These are phyloP conservation scores for Labia minor DNA, from an alignment of 2,888 invertebrate genomes.

Conservation along the genomic window DNA sequence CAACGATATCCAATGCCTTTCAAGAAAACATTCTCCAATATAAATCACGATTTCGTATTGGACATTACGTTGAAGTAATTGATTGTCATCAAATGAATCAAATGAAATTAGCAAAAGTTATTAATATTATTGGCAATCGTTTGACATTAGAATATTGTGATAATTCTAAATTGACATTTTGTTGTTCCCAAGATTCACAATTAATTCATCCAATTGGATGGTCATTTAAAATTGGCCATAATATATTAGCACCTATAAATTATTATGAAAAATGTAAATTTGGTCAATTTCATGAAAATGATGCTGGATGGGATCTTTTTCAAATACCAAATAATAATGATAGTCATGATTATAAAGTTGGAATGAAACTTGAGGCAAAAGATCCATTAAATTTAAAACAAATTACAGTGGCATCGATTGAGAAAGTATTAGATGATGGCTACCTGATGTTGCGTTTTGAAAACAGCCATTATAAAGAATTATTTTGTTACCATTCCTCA, in stretches of 20 bases:
- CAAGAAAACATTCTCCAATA: too few relatives aligned
- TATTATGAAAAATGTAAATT: conserved; percentile 62
- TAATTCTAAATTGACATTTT: too few relatives aligned
- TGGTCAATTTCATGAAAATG: conserved; percentile 59
- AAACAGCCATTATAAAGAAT: too few relatives aligned
- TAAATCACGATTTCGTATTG: too few relatives aligned
- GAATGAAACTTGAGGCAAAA: conserved; percentile 93
- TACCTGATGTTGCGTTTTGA: too few relatives aligned
- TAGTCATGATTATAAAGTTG: conserved; percentile 41
- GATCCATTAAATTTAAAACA: conserved; percentile 90
- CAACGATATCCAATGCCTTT: too few relatives aligned
- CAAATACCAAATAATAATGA: conserved; percentile 34
- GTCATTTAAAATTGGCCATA: conserved; percentile 83
- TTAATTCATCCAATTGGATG: conserved; percentile 94
- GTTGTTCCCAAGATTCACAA: conserved; percentile 91
- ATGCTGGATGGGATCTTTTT: conserved; percentile 73
- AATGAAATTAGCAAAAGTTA: too few relatives aligned
- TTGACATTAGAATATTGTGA: too few relatives aligned
- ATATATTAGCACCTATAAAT: conserved; percentile 68
- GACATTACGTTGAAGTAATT: too few relatives aligned
- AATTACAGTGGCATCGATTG: conserved; percentile 89
- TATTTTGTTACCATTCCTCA: too few relatives aligned
- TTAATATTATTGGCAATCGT: too few relatives aligned
- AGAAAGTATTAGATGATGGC: conserved; percentile 63
- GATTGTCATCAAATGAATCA: too few relatives aligned